These are phyloP conservation scores for Drosophila asahinai DNA, from an alignment of 1,140 invertebrate species.

Conservation along the genomic window DNA sequence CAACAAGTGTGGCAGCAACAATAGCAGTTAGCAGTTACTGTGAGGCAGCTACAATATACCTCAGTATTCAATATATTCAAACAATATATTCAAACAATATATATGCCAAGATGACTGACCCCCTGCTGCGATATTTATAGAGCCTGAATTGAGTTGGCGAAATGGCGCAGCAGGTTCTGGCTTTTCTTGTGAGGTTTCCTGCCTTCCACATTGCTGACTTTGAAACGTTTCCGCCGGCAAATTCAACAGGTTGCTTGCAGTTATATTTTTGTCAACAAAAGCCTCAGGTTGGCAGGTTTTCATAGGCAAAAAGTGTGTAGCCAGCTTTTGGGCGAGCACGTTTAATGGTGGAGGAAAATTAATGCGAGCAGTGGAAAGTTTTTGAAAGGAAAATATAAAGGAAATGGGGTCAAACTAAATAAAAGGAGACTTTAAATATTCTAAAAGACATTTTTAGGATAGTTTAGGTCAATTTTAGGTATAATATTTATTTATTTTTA, in stretches of 20 bases:
- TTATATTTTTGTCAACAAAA: slow-evolving; percentile 22
- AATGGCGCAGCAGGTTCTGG: slow-evolving; percentile 18
- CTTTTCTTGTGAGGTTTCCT: slow-evolving; percentile 4
- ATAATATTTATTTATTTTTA: neutral
- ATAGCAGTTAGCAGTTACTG: neutral
- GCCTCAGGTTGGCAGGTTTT: neutral
- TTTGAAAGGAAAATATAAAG: neutral
- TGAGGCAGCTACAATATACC: neutral
- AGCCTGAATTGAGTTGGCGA: slow-evolving; percentile 12
- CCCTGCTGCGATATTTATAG: slow-evolving; percentile 50
- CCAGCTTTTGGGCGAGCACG: slow-evolving; percentile 45
- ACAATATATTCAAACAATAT: neutral
- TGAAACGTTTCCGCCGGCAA: slow-evolving; percentile 19
- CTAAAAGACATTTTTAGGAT: neutral
- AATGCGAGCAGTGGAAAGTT: slow-evolving; percentile 2
- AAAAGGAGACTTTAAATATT: no score
- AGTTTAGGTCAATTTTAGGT: neutral
- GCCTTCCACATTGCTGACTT: slow-evolving; percentile 17
- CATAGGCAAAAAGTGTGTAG: slow-evolving; percentile 8
- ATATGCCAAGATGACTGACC: slow-evolving; percentile 11
- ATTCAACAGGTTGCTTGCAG: slow-evolving; percentile 4
- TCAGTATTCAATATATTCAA: neutral
- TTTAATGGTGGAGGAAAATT: slow-evolving; percentile 22
- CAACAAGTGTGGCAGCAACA: neutral
- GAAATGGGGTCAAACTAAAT: slow-evolving; percentile 1